These are phyloP conservation scores for Muschampia plurimacula DNA, from an alignment of 2,888 invertebrate genomes.

Conservation along the genomic window DNA sequence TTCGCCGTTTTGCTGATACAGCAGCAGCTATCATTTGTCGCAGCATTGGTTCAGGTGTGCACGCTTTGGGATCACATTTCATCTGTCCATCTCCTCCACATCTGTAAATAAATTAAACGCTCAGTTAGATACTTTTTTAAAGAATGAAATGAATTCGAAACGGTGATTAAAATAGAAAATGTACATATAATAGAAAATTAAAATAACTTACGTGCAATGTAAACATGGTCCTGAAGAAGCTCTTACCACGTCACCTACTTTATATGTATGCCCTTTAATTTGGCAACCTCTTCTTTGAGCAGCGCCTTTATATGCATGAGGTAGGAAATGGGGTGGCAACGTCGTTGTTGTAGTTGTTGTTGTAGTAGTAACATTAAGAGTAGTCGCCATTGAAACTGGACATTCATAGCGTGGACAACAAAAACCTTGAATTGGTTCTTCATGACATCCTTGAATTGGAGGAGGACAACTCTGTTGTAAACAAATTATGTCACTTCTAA, in stretches of 20 bases:
- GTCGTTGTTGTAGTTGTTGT: conserved; percentile 95
- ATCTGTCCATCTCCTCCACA: conserved; percentile 97
- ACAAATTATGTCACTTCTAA: conserved; percentile 97
- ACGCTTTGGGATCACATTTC: conserved; percentile 96
- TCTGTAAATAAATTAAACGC: conserved; percentile 79
- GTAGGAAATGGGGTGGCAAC: conserved; percentile 93
- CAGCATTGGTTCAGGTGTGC: conserved; percentile 95
- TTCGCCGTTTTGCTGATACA: conserved; percentile 89
- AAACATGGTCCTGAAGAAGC: conserved; percentile 97
- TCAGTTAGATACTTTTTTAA: neutral
- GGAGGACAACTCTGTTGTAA: conserved; percentile 98
- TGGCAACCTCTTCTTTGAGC: conserved; percentile 93
- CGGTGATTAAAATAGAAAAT: neutral
- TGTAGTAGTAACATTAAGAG: conserved; percentile 93
- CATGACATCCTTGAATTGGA: conserved; percentile 95
- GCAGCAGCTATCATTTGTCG: conserved; percentile 95
- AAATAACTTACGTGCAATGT: conserved; percentile 95
- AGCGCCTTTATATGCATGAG: conserved; percentile 91
- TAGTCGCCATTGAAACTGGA: conserved; percentile 94
- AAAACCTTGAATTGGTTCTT: conserved; percentile 96
- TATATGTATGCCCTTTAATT: conserved; percentile 93
- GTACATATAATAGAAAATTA: neutral
- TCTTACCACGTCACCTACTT: conserved; percentile 93
- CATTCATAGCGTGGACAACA: conserved; percentile 98
- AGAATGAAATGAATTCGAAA: neutral